Conservation (phyloP, 1,140 invertebrate genomes). For the Augochlora pura region DNA sequence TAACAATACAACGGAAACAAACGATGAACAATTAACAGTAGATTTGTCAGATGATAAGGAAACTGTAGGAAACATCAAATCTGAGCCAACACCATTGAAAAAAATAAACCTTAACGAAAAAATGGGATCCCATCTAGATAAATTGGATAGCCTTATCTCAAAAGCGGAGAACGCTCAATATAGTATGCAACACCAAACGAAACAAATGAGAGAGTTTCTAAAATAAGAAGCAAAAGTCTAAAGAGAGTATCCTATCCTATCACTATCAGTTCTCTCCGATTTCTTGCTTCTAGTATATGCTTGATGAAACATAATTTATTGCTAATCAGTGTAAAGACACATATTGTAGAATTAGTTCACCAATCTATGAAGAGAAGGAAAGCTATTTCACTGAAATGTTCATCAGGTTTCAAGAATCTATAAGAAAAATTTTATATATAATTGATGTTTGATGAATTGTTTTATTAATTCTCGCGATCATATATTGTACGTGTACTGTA, state of each 20-base stretch:
- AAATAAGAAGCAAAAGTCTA: conserved; percentile 75
- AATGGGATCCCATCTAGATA: conserved; percentile 83
- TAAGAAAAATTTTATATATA: too few relatives aligned
- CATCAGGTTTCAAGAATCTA: not conserved
- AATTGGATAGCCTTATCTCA: conserved; percentile 82
- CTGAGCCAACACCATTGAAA: conserved; percentile 28
- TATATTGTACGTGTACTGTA: not conserved
- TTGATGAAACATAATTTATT: conserved; percentile 5
- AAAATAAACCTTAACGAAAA: conserved; percentile 81
- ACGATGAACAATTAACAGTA: conserved; percentile 67
- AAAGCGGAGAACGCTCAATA: conserved; percentile 85
- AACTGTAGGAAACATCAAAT: conserved; percentile 36
- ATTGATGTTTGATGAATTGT: too few relatives aligned
- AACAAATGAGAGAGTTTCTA: conserved; percentile 86
- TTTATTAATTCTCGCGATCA: not conserved
- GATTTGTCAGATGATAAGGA: conserved; percentile 69
- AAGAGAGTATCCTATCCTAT: not conserved
- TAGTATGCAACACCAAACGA: conserved; percentile 85
- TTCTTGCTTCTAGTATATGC: not conserved
- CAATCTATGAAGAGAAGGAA: not conserved
- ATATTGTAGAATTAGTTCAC: not conserved
- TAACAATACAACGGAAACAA: not conserved
- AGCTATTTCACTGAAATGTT: conserved; percentile 2
- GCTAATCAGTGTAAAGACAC: not conserved
- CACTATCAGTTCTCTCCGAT: not conserved